A percentile compares a stretch with the other conserved stretches of the same genome.
Conservation (phyloP, 2,113 vertebrate genomes). For the Nibea albiflora region DNA sequence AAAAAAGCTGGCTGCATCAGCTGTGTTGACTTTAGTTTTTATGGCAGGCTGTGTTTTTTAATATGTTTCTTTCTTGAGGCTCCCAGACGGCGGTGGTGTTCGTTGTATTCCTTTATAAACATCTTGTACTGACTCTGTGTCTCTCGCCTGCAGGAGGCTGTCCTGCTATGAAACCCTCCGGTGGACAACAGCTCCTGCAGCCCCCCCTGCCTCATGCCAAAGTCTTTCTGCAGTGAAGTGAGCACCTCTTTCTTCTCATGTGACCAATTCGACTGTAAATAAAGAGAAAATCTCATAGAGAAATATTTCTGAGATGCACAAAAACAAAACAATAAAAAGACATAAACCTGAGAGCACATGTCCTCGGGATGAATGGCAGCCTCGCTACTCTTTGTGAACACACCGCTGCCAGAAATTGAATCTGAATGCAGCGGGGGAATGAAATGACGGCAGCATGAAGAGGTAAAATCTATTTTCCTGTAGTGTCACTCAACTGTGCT, state of each 20-base stretch:
- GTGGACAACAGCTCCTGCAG: slow-evolving; percentile 92
- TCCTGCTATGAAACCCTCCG: slow-evolving; percentile 86
- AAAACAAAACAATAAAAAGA: slow-evolving; percentile 13
- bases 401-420: slow-evolving; percentile 24
- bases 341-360: slow-evolving; percentile 11
- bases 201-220: slow-evolving; percentile 90
- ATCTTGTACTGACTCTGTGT: slow-evolving; percentile 23
- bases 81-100: not conserved
- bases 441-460: slow-evolving; percentile 42
- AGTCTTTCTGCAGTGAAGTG: slow-evolving; percentile 95
- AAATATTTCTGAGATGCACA: not conserved
- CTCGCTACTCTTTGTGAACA: slow-evolving; percentile 28
- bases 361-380: slow-evolving; percentile 22
- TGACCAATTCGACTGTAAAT: not conserved
- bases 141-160: slow-evolving; percentile 90
- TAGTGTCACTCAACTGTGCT: slow-evolving; percentile 31
- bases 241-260: slow-evolving; percentile 51
- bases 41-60: not conserved
- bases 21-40: not conserved
- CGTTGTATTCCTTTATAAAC: not conserved
- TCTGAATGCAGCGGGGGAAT: slow-evolving; percentile 45
- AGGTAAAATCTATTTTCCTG: slow-evolving; percentile 40
- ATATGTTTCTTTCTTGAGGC: not conserved
- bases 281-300: not conserved
- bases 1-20: not conserved